A percentile compares a stretch with the other conserved stretches of the same genome.
Evolutionary conservation across 2,888 invertebrate genomes (phyloP).

Genomic region (Dromius quadrimaculatus): DNA sequence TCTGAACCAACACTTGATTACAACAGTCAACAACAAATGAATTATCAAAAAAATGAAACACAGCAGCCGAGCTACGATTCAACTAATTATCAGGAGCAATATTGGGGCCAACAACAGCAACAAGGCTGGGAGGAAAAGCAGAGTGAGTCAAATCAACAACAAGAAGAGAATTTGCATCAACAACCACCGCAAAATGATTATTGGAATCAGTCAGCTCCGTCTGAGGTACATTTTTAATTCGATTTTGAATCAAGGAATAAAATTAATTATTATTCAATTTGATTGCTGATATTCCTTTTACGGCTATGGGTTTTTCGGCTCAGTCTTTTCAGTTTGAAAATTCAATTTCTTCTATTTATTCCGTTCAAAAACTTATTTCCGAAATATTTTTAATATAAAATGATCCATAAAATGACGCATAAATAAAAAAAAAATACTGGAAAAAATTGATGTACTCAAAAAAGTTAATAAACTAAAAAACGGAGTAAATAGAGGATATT

Average conservation of each 20-base stretch:
- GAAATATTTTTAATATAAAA: too few species aligned
- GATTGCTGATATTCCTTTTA: background rate
- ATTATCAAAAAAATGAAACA: constrained; percentile 50
- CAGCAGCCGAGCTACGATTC: constrained; percentile 52
- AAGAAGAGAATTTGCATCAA: constrained; percentile 57
- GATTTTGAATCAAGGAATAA: constrained; percentile 7
- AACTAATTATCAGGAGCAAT: constrained; percentile 43
- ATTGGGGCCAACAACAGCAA: constrained; percentile 57
- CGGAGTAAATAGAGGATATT: too few species aligned
- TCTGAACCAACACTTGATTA: constrained; percentile 31
- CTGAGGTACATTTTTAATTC: constrained; percentile 61
- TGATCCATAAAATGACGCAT: too few species aligned
- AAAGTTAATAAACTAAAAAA: too few species aligned
- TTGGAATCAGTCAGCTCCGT: constrained; percentile 61
- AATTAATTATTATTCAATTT: background rate
- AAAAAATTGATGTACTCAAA: too few species aligned
- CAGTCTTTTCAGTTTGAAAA: background rate
- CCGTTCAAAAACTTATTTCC: too few species aligned
- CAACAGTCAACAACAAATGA: constrained; percentile 50
- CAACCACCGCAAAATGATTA: constrained; percentile 60
- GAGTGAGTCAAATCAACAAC: constrained; percentile 54
- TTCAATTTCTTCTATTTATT: too few species aligned
- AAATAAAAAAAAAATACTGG: too few species aligned
- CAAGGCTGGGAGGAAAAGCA: constrained; percentile 54
- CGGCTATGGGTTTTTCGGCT: background rate